Evolutionary conservation across 1,140 invertebrate genomes (phyloP).

Genomic region (Brachionus koreanus): DNA sequence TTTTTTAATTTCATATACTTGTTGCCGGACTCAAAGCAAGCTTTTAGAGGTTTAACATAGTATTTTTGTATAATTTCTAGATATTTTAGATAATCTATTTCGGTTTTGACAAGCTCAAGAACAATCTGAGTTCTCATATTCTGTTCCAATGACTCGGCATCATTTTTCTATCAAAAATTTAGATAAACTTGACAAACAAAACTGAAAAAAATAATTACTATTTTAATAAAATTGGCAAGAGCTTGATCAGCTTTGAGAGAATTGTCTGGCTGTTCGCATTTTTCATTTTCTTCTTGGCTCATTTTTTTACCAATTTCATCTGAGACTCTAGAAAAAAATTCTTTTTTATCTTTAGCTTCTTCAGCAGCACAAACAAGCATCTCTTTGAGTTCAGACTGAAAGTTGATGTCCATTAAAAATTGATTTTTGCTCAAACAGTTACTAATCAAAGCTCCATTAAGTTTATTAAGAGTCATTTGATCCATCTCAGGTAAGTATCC

Average conservation of each 20-base stretch:
- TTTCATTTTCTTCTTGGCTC: neutral
- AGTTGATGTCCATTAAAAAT: neutral
- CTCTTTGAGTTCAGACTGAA: neutral
- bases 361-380: neutral
- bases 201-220: neutral
- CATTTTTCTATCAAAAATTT: neutral
- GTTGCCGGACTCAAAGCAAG: neutral
- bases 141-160: constrained; percentile 8
- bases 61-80: constrained; percentile 35
- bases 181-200: neutral
- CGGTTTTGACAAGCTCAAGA: constrained; percentile 18
- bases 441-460: neutral
- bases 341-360: neutral
- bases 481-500: neutral
- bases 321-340: neutral
- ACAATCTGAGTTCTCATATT: constrained; percentile 23
- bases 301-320: neutral
- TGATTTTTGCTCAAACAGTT: neutral
- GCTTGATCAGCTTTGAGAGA: neutral
- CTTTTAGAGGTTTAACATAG: constrained; percentile 24
- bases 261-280: neutral
- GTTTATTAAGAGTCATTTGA: neutral
- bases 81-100: constrained; percentile 16
- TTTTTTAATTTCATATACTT: neutral
- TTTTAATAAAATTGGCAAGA: neutral